A percentile compares a stretch with the other conserved stretches of the same genome.
These are phyloP conservation scores for Nixonia krombeini DNA, from an alignment of 1,140 invertebrate genomes.

Conservation along the genomic window DNA sequence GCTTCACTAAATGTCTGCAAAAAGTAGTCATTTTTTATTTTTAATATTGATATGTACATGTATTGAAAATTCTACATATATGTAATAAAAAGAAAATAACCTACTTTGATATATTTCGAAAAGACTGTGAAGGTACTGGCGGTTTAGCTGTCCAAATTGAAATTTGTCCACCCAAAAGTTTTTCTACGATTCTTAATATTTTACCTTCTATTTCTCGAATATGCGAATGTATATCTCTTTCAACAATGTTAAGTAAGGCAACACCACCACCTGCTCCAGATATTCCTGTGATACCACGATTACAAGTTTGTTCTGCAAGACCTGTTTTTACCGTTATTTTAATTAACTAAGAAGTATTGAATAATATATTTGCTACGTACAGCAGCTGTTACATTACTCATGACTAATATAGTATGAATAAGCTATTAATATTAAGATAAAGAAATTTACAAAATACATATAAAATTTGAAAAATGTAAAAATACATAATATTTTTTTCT, in stretches of 20 bases:
- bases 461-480: too few species aligned
- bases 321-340: slow-evolving; percentile 36
- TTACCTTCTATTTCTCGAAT: slow-evolving; percentile 93
- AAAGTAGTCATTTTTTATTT: slow-evolving; percentile 27
- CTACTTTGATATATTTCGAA: slow-evolving; percentile 87
- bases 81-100: neutral
- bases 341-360: neutral
- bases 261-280: slow-evolving; percentile 62
- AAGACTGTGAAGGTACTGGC: slow-evolving; percentile 93
- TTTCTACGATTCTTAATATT: slow-evolving; percentile 90
- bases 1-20: slow-evolving; percentile 87
- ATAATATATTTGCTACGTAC: too few species aligned
- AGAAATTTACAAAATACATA: neutral
- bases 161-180: slow-evolving; percentile 83
- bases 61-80: neutral
- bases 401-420: too few species aligned
- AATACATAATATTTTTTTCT: too few species aligned
- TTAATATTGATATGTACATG: neutral
- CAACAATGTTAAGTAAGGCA: slow-evolving; percentile 76
- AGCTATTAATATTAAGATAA: neutral
- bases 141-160: slow-evolving; percentile 93
- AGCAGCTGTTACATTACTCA: too few species aligned
- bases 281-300: slow-evolving; percentile 53
- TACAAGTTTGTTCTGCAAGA: slow-evolving; percentile 59
- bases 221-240: slow-evolving; percentile 89